phyloP scores from a whole-genome alignment of 2,888 invertebrate species.

The Sarcophaga rosellei region DNA sequence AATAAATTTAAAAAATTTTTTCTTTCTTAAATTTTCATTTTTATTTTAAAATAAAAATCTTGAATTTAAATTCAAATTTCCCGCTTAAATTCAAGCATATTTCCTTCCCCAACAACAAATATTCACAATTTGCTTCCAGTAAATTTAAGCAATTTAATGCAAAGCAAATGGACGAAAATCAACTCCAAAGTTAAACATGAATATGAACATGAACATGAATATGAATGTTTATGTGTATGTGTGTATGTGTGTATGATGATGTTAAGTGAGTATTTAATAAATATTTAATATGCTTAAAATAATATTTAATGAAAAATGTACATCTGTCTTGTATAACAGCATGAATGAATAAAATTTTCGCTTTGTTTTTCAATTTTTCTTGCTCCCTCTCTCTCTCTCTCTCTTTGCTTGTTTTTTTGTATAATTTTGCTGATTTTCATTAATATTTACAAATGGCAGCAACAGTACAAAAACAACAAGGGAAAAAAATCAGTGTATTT shows the following conservation, averaged over 20 bases:
- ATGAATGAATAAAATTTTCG: not conserved
- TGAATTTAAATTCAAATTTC: no score
- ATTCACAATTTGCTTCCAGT: not conserved
- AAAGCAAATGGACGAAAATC: not conserved
- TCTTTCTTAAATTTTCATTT: no score
- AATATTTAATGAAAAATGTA: slow-evolving; percentile 36
- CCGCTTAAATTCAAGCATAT: no score
- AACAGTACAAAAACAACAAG: slow-evolving; percentile 1
- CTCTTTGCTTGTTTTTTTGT: not conserved
- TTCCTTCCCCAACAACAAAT: no score
- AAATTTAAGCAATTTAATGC: not conserved
- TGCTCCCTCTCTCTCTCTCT: not conserved
- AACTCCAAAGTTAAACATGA: not conserved
- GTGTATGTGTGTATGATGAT: not conserved
- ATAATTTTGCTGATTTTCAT: slow-evolving; percentile 47
- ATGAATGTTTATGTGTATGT: not conserved
- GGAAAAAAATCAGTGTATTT: slow-evolving; percentile 2
- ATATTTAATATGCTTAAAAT: slow-evolving; percentile 55
- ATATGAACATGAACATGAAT: not conserved
- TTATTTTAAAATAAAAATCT: no score
- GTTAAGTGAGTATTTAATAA: slow-evolving; percentile 46
- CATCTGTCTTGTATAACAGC: slow-evolving; percentile 19
- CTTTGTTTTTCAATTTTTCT: not conserved
- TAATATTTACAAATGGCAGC: slow-evolving; percentile 22
- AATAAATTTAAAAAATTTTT: no score